A percentile compares a stretch with the other conserved stretches of the same genome.
These are phyloP conservation scores for Latrodectus elegans DNA, from an alignment of 2,888 invertebrate genomes.

Conservation along the genomic window DNA sequence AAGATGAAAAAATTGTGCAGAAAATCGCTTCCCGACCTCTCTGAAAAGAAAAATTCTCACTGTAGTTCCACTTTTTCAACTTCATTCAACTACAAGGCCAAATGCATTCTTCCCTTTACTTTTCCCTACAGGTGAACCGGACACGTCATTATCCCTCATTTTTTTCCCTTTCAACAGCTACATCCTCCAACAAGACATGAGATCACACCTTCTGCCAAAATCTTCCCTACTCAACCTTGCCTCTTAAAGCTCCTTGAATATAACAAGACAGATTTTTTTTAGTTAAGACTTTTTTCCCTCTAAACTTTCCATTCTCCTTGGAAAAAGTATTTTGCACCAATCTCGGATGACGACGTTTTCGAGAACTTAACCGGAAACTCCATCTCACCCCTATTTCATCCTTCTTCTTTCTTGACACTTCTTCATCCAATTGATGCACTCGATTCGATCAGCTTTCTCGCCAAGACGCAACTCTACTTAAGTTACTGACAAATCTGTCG, in stretches of 20 bases:
- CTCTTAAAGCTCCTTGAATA: slow-evolving; percentile 12
- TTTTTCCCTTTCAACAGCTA: not conserved
- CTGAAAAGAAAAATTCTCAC: not conserved
- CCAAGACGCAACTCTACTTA: no score
- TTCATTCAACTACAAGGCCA: slow-evolving; percentile 20
- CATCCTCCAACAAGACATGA: slow-evolving; percentile 3
- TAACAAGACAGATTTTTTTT: slow-evolving; percentile 26
- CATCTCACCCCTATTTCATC: no score
- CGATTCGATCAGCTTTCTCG: no score
- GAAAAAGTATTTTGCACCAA: no score
- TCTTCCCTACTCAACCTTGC: not conserved
- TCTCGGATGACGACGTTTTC: no score
- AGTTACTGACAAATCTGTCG: no score
- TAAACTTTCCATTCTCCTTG: not conserved
- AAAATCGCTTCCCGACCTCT: no score
- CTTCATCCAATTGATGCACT: no score
- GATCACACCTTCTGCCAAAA: slow-evolving; percentile 4
- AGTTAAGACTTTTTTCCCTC: not conserved
- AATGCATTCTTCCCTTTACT: slow-evolving; percentile 1
- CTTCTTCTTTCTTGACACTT: no score
- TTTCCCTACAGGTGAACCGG: slow-evolving; percentile 45
- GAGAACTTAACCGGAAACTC: no score
- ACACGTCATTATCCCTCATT: slow-evolving; percentile 50
- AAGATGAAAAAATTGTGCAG: no score
- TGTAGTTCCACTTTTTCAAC: slow-evolving; percentile 6